Conservation (phyloP, 2,113 vertebrate genomes). For the Sander vitreus region DNA sequence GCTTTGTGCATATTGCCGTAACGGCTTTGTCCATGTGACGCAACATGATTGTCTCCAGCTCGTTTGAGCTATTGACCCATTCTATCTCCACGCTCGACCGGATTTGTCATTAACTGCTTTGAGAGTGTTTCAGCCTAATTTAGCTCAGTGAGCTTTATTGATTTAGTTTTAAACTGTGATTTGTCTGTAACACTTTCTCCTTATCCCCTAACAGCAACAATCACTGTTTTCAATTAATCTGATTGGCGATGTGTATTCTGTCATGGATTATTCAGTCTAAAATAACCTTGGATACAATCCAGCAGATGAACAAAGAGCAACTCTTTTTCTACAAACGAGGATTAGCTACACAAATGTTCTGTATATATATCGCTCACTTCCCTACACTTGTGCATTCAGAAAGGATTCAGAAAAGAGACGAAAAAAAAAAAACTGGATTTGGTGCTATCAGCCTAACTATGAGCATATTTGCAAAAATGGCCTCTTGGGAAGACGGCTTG, state of each 20-base stretch:
- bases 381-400: conserved; percentile 48
- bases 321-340: conserved; percentile 53
- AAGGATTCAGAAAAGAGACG: conserved; percentile 36
- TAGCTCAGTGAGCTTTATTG: conserved; percentile 76
- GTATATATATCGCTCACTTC: conserved; percentile 37
- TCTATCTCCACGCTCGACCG: conserved; percentile 56
- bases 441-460: conserved; percentile 62
- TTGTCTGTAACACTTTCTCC: conserved; percentile 73
- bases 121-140: conserved; percentile 78
- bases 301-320: conserved; percentile 46
- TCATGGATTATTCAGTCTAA: conserved; percentile 70
- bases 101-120: conserved; percentile 77
- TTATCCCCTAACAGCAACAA: conserved; percentile 70
- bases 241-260: conserved; percentile 65
- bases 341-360: conserved; percentile 55
- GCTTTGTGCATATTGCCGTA: conserved; percentile 8
- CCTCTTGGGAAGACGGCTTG: conserved; percentile 59
- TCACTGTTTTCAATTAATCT: conserved; percentile 77
- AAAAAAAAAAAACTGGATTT: conserved; percentile 58
- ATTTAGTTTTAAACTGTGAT: conserved; percentile 81
- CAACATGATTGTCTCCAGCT: conserved; percentile 64
- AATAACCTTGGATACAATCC: conserved; percentile 66
- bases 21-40: conserved; percentile 52
- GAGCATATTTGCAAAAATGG: conserved; percentile 55
- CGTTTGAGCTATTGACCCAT: conserved; percentile 73